Conservation (phyloP, 1,140 invertebrate species). For the Battus philenor region DNA sequence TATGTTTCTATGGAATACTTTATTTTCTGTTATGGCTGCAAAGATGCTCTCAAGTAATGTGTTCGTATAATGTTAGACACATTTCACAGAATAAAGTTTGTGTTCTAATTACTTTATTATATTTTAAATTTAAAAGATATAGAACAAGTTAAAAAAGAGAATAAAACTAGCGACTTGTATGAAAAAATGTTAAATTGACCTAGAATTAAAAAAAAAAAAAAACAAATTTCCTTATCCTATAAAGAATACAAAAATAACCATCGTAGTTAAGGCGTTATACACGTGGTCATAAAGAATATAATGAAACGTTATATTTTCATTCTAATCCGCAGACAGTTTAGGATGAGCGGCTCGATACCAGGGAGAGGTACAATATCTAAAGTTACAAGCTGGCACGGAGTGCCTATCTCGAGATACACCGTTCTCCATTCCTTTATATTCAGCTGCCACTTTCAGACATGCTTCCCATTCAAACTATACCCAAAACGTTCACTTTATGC, state of each 20-base stretch:
- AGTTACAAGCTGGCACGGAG: slow-evolving; percentile 66
- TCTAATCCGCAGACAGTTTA: slow-evolving; percentile 60
- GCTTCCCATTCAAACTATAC: slow-evolving; percentile 47
- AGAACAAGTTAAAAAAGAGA: too few relatives aligned
- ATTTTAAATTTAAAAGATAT: too few relatives aligned
- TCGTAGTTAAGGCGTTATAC: slow-evolving; percentile 47
- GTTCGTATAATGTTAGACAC: too few relatives aligned
- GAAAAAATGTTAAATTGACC: too few relatives aligned
- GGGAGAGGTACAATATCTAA: slow-evolving; percentile 63
- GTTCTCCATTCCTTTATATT: slow-evolving; percentile 59
- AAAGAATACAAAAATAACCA: background rate
- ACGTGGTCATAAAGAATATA: slow-evolving; percentile 66
- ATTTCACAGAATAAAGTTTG: too few relatives aligned
- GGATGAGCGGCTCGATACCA: slow-evolving; percentile 48
- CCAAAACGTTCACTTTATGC: slow-evolving; percentile 39
- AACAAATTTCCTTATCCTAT: background rate
- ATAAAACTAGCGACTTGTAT: too few relatives aligned
- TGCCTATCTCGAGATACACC: slow-evolving; percentile 56
- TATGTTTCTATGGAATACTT: too few relatives aligned
- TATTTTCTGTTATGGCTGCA: too few relatives aligned
- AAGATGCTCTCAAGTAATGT: too few relatives aligned
- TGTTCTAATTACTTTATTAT: too few relatives aligned
- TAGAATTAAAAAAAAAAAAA: too few relatives aligned
- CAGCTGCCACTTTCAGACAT: slow-evolving; percentile 59
- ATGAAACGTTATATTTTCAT: slow-evolving; percentile 71